Evolutionary conservation across 2,888 invertebrate species (phyloP), one percentile per base, ranked within the genome.

Genomic region (Erynnis tages): DNA sequence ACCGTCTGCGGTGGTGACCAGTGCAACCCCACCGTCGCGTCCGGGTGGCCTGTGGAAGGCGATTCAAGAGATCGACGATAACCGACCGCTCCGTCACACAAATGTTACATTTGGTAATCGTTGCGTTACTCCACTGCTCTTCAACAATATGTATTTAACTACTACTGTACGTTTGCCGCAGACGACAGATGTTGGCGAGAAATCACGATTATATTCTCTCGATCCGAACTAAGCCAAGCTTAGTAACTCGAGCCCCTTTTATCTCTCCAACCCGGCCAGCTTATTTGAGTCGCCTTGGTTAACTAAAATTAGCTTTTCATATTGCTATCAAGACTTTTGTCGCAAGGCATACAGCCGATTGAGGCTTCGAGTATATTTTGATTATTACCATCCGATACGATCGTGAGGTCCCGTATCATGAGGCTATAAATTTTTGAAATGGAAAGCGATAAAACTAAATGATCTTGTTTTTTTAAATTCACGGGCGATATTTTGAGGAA

Each of bases 1-100:
- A 59, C 60, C 65, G 53, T 45, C 50, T 48, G 50, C 56, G 45
- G 52, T 62, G 67, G 63, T 62, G 60, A 61, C 60, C 61, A 62
- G 61, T 44, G 56, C 58, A n/a, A 59, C 70, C 71, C 71, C 69
- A 65, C 69, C n/a, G n/a, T n/a, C n/a, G n/a, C n/a, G n/a, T n/a
- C 63, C 56, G 45, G 53, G 30, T 27, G 34, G 21, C 21, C 14
- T 16, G 23, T 48, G 40, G 48, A 38, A 54, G 55, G 57, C 63
- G 58, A 61, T 62, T 54, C 38, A 53, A 54, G 57, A 57, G 63
- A 64, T 58, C 61, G 56, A 45, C 59, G 58, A 62, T 64, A 66
- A 56, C 53, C 60, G 57, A 25, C 32, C 16, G 27, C 13, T 58
- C 60, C 58, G 61, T 64, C 66, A 64, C 62, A 67, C 57, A 58